Percentiles rank a stretch among this genome's conserved stretches.
These are phyloP conservation scores for Pelodytes ibericus DNA, from an alignment of 2,797 vertebrate species.

Conservation along the genomic window DNA sequence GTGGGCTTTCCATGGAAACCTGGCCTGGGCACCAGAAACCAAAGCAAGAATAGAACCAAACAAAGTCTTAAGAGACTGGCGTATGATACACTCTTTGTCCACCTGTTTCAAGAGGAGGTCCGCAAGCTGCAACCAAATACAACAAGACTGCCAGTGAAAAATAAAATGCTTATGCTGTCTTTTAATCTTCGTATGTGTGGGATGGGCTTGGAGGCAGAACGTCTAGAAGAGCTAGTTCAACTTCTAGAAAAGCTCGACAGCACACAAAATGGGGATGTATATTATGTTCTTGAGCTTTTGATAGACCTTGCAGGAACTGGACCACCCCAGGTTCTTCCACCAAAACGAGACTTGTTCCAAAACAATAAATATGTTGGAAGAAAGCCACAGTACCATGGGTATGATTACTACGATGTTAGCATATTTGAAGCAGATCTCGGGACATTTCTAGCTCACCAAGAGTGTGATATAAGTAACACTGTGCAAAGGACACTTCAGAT, in stretches of 20 bases:
- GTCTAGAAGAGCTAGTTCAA: constrained; percentile 84
- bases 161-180: constrained; percentile 91
- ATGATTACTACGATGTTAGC: constrained; percentile 70
- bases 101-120: constrained; percentile 82
- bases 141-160: constrained; percentile 80
- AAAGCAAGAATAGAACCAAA: constrained; percentile 75
- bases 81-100: constrained; percentile 83
- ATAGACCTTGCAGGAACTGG: constrained; percentile 87
- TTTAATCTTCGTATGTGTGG: constrained; percentile 89
- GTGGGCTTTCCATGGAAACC: constrained; percentile 80
- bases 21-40: constrained; percentile 69
- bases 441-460: constrained; percentile 64
- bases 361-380: constrained; percentile 70
- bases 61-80: constrained; percentile 78
- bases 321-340: constrained; percentile 74
- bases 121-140: constrained; percentile 63
- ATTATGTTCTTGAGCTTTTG: constrained; percentile 83
- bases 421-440: constrained; percentile 70
- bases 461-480: constrained; percentile 61
- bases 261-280: constrained; percentile 71
- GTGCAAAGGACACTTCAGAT: constrained; percentile 77
- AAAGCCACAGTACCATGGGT: constrained; percentile 69
- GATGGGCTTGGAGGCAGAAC: constrained; percentile 82
- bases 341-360: constrained; percentile 72
- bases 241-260: constrained; percentile 68